Percentiles rank a stretch among this genome's conserved stretches.
phyloP scores from a whole-genome alignment of 2,888 invertebrate genomes.

The Apoderus coryli region DNA sequence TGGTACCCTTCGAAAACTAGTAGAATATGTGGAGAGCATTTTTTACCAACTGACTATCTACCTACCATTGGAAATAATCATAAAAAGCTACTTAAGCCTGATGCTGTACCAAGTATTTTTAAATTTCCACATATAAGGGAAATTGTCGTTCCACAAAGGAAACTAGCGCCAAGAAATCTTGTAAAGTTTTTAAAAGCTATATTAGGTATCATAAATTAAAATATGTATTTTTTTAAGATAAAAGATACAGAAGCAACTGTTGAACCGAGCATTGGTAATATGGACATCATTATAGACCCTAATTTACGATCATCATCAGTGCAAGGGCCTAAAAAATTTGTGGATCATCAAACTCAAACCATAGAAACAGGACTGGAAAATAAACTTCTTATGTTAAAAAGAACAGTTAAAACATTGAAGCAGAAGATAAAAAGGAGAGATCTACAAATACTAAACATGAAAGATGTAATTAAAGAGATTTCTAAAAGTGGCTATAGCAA shows the following conservation, averaged over 20 bases:
- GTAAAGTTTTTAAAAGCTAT: not conserved
- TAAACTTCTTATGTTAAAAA: not conserved
- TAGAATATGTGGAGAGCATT: slow-evolving; percentile 17
- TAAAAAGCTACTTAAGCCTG: slow-evolving; percentile 13
- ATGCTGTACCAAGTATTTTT: slow-evolving; percentile 16
- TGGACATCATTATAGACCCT: no score
- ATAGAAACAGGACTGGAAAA: not conserved
- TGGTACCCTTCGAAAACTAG: slow-evolving; percentile 17
- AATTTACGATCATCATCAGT: not conserved
- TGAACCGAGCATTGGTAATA: not conserved
- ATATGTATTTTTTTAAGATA: slow-evolving; percentile 1
- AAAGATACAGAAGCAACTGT: no score
- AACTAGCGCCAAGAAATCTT: not conserved
- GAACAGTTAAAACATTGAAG: slow-evolving; percentile 1
- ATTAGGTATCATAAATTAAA: not conserved
- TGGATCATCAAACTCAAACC: not conserved
- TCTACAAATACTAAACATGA: not conserved
- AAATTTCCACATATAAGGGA: slow-evolving; percentile 11
- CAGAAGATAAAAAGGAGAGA: slow-evolving; percentile 2
- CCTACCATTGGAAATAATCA: not conserved
- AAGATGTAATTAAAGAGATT: slow-evolving; percentile 3
- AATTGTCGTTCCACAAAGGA: not conserved
- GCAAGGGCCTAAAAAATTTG: not conserved
- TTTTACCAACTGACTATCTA: slow-evolving; percentile 5
- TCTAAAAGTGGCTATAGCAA: slow-evolving; percentile 3